Conservation (phyloP, 2,797 vertebrate species). For the Peromyscus melanophrys region DNA sequence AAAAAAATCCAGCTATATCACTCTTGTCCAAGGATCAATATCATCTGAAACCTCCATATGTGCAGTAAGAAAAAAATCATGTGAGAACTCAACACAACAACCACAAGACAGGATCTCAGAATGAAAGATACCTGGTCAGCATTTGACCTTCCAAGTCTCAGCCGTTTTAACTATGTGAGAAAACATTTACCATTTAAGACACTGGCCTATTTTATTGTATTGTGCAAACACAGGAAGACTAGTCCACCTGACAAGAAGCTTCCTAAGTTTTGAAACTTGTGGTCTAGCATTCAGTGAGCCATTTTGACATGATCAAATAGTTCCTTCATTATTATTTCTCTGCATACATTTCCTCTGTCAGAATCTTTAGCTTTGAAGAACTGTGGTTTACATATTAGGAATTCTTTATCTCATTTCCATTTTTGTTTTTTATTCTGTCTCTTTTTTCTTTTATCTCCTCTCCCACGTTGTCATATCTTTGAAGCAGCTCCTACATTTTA, state of each 20-base stretch:
- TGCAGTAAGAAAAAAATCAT: background rate
- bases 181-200: background rate
- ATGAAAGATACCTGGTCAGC: background rate
- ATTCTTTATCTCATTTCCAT: background rate
- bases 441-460: background rate
- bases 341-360: background rate
- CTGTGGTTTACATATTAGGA: background rate
- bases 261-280: background rate
- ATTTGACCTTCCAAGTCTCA: background rate
- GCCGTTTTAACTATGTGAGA: background rate
- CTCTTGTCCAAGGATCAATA: background rate
- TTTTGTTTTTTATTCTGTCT: background rate
- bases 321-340: background rate
- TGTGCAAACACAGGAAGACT: background rate
- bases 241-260: background rate
- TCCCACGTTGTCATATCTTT: background rate
- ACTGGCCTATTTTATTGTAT: background rate
- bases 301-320: background rate
- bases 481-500: background rate
- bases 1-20: too few species aligned
- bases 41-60: rapidly evolving
- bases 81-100: background rate
- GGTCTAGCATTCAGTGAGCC: background rate
- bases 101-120: background rate
- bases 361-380: background rate